A percentile compares a stretch with the other conserved stretches of the same genome.
Conservation (phyloP, 2,113 vertebrate species). For the Trematomus loennbergii region DNA sequence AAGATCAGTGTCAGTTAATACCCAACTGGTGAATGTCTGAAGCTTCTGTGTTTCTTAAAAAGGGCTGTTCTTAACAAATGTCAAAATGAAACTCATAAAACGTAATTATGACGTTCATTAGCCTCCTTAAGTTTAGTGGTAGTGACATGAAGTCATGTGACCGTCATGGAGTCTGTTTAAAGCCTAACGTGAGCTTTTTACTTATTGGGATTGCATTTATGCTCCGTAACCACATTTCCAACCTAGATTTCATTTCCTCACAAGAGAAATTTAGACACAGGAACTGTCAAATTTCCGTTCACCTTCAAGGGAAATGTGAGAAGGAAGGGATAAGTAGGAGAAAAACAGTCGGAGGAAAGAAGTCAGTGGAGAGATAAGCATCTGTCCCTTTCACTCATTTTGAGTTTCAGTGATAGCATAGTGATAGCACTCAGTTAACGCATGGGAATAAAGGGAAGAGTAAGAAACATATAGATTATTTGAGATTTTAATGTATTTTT, state of each 20-base stretch:
- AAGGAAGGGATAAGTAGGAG: not conserved
- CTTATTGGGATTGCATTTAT: not conserved
- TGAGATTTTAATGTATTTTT: not conserved
- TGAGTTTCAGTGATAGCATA: constrained; percentile 14
- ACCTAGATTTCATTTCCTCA: not conserved
- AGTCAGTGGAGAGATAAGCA: constrained; percentile 1
- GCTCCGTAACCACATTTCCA: not conserved
- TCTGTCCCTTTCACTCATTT: constrained; percentile 29
- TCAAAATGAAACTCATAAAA: too few species aligned
- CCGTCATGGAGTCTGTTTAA: too few species aligned
- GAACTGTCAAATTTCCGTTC: not conserved
- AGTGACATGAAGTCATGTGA: too few species aligned
- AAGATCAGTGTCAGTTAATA: too few species aligned
- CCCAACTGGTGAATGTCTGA: too few species aligned
- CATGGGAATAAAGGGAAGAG: not conserved
- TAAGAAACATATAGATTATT: not conserved
- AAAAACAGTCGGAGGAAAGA: constrained; percentile 14
- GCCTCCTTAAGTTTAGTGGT: too few species aligned
- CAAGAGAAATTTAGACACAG: not conserved
- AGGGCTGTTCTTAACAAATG: too few species aligned
- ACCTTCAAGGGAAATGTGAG: not conserved
- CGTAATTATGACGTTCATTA: too few species aligned
- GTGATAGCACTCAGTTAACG: not conserved
- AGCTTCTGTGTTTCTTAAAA: too few species aligned
- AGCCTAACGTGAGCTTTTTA: too few species aligned